Evolutionary conservation across 1,140 invertebrate genomes (phyloP).

Genomic region (Tetragnatha versicolor): DNA sequence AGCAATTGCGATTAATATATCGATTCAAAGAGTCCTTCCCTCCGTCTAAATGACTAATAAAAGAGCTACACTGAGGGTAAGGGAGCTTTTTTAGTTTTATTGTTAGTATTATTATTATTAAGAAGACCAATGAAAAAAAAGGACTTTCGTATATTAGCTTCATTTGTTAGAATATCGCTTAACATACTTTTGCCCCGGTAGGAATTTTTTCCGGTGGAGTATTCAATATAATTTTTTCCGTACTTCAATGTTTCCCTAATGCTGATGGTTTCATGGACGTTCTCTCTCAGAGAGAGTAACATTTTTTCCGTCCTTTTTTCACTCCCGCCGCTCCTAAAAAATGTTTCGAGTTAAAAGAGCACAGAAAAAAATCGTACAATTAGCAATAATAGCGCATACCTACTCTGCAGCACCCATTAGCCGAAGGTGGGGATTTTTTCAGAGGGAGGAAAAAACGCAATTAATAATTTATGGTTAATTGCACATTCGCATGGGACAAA

Average conservation of each 20-base stretch:
- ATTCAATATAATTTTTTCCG: background rate
- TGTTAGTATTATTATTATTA: slow-evolving; percentile 27
- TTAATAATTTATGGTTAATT: slow-evolving; percentile 56
- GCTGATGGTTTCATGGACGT: slow-evolving; percentile 40
- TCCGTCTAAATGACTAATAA: slow-evolving; percentile 33
- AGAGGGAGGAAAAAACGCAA: slow-evolving; percentile 23
- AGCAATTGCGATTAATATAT: slow-evolving; percentile 51
- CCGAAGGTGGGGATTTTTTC: slow-evolving; percentile 24
- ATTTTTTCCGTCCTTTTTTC: background rate
- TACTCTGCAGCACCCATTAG: slow-evolving; percentile 43
- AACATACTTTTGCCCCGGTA: slow-evolving; percentile 34
- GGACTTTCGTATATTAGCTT: slow-evolving; percentile 43
- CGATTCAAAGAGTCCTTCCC: slow-evolving; percentile 23
- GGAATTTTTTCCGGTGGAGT: slow-evolving; percentile 8
- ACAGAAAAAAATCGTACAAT: slow-evolving; percentile 45
- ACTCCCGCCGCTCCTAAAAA: slow-evolving; percentile 14
- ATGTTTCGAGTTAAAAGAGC: slow-evolving; percentile 36
- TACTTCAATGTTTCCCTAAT: slow-evolving; percentile 26
- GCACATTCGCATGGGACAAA: slow-evolving; percentile 25
- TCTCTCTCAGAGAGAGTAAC: background rate
- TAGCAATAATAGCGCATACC: slow-evolving; percentile 55
- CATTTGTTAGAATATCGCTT: slow-evolving; percentile 55
- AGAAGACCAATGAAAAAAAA: slow-evolving; percentile 18
- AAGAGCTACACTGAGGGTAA: slow-evolving; percentile 28
- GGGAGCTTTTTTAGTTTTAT: background rate